Percentiles rank a stretch among this genome's conserved stretches.
Conservation (phyloP, 2,888 invertebrate genomes). For the Thymelicus lineola region DNA sequence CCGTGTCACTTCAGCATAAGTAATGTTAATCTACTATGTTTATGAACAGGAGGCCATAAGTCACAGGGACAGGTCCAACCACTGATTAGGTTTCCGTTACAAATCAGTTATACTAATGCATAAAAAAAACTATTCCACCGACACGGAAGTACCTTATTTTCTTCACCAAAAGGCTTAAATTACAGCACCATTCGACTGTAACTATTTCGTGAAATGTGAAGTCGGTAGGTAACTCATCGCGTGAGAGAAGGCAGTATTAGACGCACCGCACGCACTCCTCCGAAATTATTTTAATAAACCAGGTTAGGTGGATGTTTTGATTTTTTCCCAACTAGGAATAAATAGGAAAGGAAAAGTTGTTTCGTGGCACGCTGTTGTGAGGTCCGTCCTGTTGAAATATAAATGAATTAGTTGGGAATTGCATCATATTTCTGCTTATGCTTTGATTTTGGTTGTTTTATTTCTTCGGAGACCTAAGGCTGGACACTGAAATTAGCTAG, state of each 20-base stretch:
- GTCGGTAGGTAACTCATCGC: conserved; percentile 52
- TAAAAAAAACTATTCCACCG: conserved; percentile 1
- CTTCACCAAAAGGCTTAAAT: conserved; percentile 14
- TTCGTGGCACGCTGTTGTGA: conserved; percentile 5
- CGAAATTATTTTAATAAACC: conserved; percentile 83
- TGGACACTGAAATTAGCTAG: no score
- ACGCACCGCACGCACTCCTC: conserved; percentile 77
- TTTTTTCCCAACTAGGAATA: conserved; percentile 46
- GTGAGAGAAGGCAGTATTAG: conserved; percentile 70
- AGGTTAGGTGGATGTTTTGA: conserved; percentile 77
- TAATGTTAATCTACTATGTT: conserved; percentile 68
- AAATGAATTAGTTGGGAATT: no score
- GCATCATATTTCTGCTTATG: no score
- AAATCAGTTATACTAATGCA: conserved; percentile 34
- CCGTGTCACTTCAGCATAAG: conserved; percentile 58
- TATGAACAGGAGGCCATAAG: conserved; percentile 66
- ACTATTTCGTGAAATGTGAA: conserved; percentile 32
- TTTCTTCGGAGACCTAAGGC: no score
- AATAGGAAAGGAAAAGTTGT: conserved; percentile 44
- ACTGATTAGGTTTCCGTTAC: conserved; percentile 69
- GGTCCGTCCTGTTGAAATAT: no score
- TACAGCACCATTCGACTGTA: conserved; percentile 1
- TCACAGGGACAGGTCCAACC: conserved; percentile 69
- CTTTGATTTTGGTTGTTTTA: no score
- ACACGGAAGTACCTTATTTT: conserved; percentile 15